These are phyloP conservation scores for Akabosia matsudoensis DNA, from an alignment of 1,140 invertebrate genomes.

Conservation along the genomic window DNA sequence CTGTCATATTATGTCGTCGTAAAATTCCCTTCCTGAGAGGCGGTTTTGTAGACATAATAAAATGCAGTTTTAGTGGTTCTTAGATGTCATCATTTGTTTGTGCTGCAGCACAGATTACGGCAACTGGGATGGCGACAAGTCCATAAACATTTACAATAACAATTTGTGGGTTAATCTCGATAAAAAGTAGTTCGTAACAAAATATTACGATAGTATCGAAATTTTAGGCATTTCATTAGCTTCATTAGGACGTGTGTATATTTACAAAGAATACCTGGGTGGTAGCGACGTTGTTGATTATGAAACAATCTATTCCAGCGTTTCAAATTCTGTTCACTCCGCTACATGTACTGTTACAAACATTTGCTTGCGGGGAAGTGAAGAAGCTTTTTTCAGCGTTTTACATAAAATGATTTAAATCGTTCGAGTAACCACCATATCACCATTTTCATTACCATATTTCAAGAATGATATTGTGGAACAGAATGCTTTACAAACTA, in stretches of 20 bases:
- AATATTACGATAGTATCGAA: too few relatives aligned
- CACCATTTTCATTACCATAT: not conserved
- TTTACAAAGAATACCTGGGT: too few relatives aligned
- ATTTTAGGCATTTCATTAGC: too few relatives aligned
- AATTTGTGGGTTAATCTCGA: not conserved
- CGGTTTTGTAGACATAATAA: not conserved
- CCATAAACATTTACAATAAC: not conserved
- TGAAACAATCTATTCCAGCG: too few relatives aligned
- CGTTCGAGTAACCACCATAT: slow-evolving; percentile 1
- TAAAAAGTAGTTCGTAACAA: not conserved
- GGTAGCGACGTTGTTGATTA: too few relatives aligned
- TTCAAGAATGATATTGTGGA: not conserved
- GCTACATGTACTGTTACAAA: too few relatives aligned
- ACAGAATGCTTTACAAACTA: too few relatives aligned
- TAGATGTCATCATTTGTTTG: not conserved
- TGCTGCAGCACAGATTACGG: too few relatives aligned
- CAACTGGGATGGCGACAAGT: not conserved
- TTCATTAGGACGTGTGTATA: too few relatives aligned
- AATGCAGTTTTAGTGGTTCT: not conserved
- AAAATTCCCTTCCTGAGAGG: not conserved
- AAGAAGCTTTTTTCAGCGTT: not conserved
- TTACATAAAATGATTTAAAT: not conserved
- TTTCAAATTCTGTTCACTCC: too few relatives aligned
- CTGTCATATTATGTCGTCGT: not conserved
- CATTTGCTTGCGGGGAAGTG: not conserved